Evolutionary conservation across 2,797 vertebrate genomes (phyloP).

Genomic region (Sitta carolinensis): DNA sequence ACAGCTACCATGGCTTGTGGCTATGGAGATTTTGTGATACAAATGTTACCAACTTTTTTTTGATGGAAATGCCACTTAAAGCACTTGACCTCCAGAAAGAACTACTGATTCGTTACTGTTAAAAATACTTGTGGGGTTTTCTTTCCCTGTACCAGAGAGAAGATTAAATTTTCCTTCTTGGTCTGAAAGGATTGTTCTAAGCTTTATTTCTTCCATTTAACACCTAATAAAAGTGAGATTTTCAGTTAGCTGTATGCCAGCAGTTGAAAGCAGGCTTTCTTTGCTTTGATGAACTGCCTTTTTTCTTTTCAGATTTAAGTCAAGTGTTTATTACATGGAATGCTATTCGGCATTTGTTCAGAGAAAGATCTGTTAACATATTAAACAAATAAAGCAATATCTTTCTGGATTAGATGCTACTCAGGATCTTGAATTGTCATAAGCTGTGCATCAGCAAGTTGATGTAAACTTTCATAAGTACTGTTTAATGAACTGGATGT

Average conservation of each 20-base stretch:
- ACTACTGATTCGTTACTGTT: not conserved
- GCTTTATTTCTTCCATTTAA: not conserved
- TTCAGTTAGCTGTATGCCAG: not conserved
- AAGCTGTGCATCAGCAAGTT: not conserved
- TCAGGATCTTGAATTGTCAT: not conserved
- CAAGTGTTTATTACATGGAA: not conserved
- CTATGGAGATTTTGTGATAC: not conserved
- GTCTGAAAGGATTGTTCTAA: not conserved
- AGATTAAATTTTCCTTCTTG: rapidly evolving
- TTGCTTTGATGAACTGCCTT: not conserved
- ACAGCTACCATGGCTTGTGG: not conserved
- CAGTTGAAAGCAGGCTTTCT: not conserved
- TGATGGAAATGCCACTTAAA: not conserved
- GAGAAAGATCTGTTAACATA: not conserved
- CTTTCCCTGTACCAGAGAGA: not conserved
- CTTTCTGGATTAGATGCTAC: not conserved
- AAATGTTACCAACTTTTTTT: not conserved
- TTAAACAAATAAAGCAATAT: not conserved
- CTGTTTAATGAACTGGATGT: not conserved
- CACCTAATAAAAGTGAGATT: not conserved
- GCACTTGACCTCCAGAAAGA: not conserved
- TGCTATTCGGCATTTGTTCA: not conserved
- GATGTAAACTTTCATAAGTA: not conserved
- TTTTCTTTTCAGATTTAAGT: not conserved
- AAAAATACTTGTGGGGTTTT: not conserved